Evolutionary conservation across 1,140 invertebrate species (phyloP).

Genomic region (Megalopta genalis): DNA sequence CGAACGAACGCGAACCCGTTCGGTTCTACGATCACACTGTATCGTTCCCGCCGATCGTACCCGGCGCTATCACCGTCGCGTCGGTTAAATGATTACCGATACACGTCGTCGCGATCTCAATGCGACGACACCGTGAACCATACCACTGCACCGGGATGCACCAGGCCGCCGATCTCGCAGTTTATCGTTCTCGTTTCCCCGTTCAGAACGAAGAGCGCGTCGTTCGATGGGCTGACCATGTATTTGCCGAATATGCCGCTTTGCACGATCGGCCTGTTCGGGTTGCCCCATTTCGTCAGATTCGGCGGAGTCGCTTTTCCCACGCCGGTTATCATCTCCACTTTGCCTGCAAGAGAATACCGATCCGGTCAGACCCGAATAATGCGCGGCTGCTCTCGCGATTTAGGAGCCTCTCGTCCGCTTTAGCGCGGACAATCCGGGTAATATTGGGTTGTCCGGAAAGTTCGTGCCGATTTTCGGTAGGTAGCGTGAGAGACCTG

Average conservation of each 20-base stretch:
- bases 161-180: conserved; percentile 87
- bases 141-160: conserved; percentile 84
- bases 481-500: too few relatives aligned
- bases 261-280: conserved; percentile 85
- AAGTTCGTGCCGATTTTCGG: too few relatives aligned
- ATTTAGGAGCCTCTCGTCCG: too few relatives aligned
- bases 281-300: conserved; percentile 84
- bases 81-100: too few relatives aligned
- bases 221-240: conserved; percentile 87
- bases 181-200: conserved; percentile 87
- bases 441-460: too few relatives aligned
- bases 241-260: conserved; percentile 88
- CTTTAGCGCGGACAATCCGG: too few relatives aligned
- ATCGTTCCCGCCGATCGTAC: neutral
- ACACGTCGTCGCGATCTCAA: conserved; percentile 65
- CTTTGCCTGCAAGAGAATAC: conserved; percentile 81
- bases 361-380: too few relatives aligned
- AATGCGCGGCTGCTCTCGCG: too few relatives aligned
- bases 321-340: conserved; percentile 89
- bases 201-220: conserved; percentile 88
- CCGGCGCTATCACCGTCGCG: neutral
- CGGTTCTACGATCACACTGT: too few relatives aligned
- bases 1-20: too few relatives aligned
- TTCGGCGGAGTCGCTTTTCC: conserved; percentile 83
- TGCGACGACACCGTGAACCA: conserved; percentile 83